These are phyloP conservation scores for Rhinichthys osculus DNA, from an alignment of 2,797 vertebrate genomes.

Conservation along the genomic window DNA sequence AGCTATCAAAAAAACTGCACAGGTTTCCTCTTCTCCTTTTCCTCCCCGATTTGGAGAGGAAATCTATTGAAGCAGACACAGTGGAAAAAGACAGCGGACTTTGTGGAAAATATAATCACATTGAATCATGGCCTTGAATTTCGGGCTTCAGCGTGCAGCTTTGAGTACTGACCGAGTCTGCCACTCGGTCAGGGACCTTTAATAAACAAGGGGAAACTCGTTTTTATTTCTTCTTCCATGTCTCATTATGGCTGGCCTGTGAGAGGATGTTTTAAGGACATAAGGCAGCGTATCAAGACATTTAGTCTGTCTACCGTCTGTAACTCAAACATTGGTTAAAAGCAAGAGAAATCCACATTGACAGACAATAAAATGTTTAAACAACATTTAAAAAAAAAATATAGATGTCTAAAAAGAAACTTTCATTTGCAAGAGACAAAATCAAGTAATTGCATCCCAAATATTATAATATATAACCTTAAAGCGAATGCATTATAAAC, in stretches of 20 bases:
- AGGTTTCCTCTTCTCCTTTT: constrained; percentile 59
- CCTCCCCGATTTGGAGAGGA: constrained; percentile 46
- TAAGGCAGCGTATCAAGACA: constrained; percentile 1
- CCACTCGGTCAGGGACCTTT: constrained; percentile 17
- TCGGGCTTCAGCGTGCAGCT: constrained; percentile 25
- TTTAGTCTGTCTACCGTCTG: constrained; percentile 45
- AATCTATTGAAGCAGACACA: constrained; percentile 42
- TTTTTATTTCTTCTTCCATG: constrained; percentile 22
- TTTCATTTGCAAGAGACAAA: neutral
- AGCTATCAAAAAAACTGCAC: constrained; percentile 73
- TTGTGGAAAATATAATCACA: constrained; percentile 59
- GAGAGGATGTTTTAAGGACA: constrained; percentile 33
- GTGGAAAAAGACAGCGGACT: constrained; percentile 47
- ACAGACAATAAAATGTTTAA: neutral
- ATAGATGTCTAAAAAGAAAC: neutral
- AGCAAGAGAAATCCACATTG: neutral
- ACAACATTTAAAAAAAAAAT: neutral
- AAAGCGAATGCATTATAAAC: neutral
- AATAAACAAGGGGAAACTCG: constrained; percentile 48
- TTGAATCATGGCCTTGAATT: constrained; percentile 41
- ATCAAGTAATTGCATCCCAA: neutral
- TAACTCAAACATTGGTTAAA: constrained; percentile 15
- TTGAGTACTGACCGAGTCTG: constrained; percentile 32
- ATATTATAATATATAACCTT: neutral
- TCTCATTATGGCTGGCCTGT: constrained; percentile 27